A percentile compares a stretch with the other conserved stretches of the same genome.
Evolutionary conservation across 2,797 vertebrate species (phyloP).

Genomic region (Malurus leucopterus): DNA sequence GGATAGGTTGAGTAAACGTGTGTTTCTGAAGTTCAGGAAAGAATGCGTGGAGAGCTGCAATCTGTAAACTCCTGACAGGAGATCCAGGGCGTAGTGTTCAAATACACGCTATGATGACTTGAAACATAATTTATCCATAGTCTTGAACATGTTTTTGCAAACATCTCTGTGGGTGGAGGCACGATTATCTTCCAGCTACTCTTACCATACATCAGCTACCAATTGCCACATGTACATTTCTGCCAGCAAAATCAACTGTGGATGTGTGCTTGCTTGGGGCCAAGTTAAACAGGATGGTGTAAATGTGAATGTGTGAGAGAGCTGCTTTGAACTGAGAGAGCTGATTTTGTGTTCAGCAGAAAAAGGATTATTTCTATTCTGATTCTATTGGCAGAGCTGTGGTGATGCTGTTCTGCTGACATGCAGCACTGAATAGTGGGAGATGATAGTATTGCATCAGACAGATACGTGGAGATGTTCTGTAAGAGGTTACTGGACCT

Average conservation of each 20-base stretch:
- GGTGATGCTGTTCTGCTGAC: not conserved
- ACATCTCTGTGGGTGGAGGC: not conserved
- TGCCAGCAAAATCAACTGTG: not conserved
- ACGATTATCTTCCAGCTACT: not conserved
- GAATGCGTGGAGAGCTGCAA: not conserved
- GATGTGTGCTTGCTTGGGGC: not conserved
- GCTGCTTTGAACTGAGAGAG: not conserved
- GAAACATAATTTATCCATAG: not conserved
- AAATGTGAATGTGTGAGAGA: not conserved
- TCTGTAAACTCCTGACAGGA: not conserved
- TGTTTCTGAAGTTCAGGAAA: not conserved
- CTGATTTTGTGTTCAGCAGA: not conserved
- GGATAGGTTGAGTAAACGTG: not conserved
- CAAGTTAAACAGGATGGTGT: not conserved
- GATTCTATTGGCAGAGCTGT: not conserved
- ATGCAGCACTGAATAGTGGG: not conserved
- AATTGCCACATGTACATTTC: not conserved
- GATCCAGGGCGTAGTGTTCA: not conserved
- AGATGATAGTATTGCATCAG: not conserved
- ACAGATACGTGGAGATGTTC: accelerated
- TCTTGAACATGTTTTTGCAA: not conserved
- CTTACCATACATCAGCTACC: not conserved
- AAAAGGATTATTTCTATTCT: not conserved
- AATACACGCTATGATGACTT: not conserved
- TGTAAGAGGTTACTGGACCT: not conserved